Base-by-base conservation (phyloP, 2,888 invertebrate genomes). In the Ectemnius continuus region DNA sequence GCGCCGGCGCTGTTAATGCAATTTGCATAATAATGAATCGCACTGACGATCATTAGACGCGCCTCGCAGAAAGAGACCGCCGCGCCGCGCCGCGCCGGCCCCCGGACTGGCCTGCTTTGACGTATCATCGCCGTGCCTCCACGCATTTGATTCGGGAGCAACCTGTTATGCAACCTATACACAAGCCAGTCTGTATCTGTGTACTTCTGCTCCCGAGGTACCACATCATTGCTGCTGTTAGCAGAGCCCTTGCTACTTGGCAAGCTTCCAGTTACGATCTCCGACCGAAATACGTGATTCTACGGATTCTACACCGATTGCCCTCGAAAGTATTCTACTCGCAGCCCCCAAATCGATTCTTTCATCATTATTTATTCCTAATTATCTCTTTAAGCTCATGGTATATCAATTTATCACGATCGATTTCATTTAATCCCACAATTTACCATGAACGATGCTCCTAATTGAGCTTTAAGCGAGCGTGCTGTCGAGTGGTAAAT, bases 201-300 rank as follows among this genome's bases (percentile, higher is more conserved):
- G 52, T 52, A 16, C 52, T 13, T 6, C n/a, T 16, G 16, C 4
- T 16, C 2, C 16, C 52, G 14, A 16, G 61, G 73, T 73, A 62
- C 58, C 68, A 83, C 87, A 87, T 89, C 83, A 79, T 84, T 79
- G 81, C 79, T 85, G 88, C 84, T 84, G 85, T 84, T 85, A 73
- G 89, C 87, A 84, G 84, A 88, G 86, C 85, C 85, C 85, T 56
- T 60, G 75, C 80, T 73, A 68, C 74, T 64, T 83, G 90, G 90
- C 90, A 58, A 46, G 23, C 57, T 65, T 89, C 90, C 90, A 90
- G 90, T 87, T 79, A 84, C 86, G 76, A 86, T 87, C 83, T 80
- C 80, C 82, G 85, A 88, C 84, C 83, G 87, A 83, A 90, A 90
- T 90, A 90, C 85, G 82, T 76, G 77, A 85, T 88, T 90, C 90